Conservation (phyloP, 2,797 vertebrate species). For the Acrossocheilus wenchowensis region DNA sequence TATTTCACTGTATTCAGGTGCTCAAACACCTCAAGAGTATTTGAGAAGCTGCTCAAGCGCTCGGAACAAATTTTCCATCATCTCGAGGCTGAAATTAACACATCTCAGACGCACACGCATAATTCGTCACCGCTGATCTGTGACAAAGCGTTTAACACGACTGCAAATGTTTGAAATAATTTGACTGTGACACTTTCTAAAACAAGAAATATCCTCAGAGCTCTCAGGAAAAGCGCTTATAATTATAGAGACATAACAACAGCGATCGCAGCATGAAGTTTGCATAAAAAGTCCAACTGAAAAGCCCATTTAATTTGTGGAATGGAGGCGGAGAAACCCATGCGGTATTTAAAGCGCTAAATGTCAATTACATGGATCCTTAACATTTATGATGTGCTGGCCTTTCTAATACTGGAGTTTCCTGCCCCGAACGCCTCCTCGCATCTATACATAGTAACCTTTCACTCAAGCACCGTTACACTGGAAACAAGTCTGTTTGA, state of each 20-base stretch:
- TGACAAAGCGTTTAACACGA: background rate
- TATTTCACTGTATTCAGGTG: background rate
- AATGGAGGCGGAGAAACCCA: background rate
- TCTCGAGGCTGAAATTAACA: constrained; percentile 1
- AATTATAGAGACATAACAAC: constrained; percentile 23
- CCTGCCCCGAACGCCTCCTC: background rate
- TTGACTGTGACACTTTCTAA: background rate
- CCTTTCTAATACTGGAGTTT: constrained; percentile 16
- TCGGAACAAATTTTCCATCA: constrained; percentile 1
- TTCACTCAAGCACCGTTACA: background rate
- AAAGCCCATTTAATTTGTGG: constrained; percentile 25
- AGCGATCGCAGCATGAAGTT: constrained; percentile 17
- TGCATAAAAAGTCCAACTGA: constrained; percentile 9
- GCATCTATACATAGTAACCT: constrained; percentile 8
- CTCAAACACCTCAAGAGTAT: background rate
- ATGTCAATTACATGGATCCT: constrained; percentile 26
- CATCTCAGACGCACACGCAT: background rate
- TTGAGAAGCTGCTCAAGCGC: background rate
- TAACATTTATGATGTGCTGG: constrained; percentile 22
- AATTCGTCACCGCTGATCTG: background rate
- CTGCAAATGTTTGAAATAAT: constrained; percentile 5
- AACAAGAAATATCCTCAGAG: background rate
- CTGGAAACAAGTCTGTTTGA: background rate
- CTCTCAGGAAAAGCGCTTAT: background rate
- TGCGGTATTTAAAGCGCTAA: constrained; percentile 24